A percentile compares a stretch with the other conserved stretches of the same genome.
Evolutionary conservation across 1,140 invertebrate species (phyloP).

Genomic region (Agrilus planipennis): DNA sequence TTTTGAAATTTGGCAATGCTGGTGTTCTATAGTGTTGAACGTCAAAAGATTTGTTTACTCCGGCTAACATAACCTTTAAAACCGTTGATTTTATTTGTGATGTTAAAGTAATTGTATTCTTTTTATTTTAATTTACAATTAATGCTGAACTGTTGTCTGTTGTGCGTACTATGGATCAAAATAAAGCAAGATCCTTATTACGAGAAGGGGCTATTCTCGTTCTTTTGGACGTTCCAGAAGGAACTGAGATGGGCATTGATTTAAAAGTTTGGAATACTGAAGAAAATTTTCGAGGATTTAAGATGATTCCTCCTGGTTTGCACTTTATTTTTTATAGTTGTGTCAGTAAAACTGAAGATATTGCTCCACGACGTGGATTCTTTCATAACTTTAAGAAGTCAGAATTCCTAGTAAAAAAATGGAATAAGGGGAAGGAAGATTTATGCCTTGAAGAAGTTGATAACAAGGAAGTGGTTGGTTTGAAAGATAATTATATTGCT

Average conservation of each 20-base stretch:
- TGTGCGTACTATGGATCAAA: conserved; percentile 64
- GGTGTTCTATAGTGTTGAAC: no score
- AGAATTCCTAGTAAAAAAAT: conserved; percentile 79
- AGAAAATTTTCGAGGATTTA: conserved; percentile 86
- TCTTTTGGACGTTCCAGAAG: conserved; percentile 70
- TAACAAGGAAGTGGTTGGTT: conserved; percentile 44
- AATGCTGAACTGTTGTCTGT: no score
- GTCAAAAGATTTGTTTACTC: no score
- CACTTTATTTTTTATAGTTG: conserved; percentile 88
- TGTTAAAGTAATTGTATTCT: no score
- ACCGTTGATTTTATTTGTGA: no score
- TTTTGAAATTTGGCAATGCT: no score
- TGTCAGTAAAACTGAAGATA: conserved; percentile 39
- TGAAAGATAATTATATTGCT: conserved; percentile 61
- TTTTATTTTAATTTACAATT: no score
- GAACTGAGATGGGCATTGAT: conserved; percentile 95
- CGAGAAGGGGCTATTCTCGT: conserved; percentile 72
- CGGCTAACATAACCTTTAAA: no score
- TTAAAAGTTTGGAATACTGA: conserved; percentile 88
- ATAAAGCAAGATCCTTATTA: conserved; percentile 64
- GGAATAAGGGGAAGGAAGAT: conserved; percentile 63
- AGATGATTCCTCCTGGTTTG: conserved; percentile 96
- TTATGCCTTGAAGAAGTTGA: conserved; percentile 45
- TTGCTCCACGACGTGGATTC: conserved; percentile 66
- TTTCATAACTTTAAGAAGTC: conserved; percentile 73